Evolutionary conservation across 2,888 invertebrate species (phyloP).

Genomic region (Latrodectus elegans): DNA sequence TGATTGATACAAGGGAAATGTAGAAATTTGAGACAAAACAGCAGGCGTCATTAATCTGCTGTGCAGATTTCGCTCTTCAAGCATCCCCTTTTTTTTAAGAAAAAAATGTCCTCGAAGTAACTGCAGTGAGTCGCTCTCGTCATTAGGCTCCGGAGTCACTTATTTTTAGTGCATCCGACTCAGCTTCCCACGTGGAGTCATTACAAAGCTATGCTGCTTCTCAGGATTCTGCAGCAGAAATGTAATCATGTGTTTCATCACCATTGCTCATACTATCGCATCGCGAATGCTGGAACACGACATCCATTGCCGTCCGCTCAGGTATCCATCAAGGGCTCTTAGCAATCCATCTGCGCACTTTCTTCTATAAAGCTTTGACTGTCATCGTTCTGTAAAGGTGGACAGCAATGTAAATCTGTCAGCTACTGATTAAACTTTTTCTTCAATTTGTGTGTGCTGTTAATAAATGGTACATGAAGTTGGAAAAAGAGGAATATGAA

Average conservation of each 20-base stretch:
- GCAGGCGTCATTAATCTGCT: too few species aligned
- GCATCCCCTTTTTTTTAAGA: not conserved
- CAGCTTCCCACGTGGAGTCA: constrained; percentile 29
- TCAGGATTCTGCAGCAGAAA: constrained; percentile 51
- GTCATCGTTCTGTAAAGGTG: too few species aligned
- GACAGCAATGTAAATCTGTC: too few species aligned
- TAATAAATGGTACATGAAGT: too few species aligned
- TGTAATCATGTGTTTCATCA: constrained; percentile 65
- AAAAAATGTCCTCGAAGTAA: not conserved
- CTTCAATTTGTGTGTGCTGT: too few species aligned
- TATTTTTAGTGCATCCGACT: not conserved
- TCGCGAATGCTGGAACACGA: constrained; percentile 16
- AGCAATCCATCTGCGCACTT: too few species aligned
- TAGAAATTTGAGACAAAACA: too few species aligned
- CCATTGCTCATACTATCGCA: constrained; percentile 59
- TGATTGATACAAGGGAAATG: too few species aligned
- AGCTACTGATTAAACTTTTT: too few species aligned
- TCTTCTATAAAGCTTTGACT: too few species aligned
- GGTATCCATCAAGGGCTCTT: not conserved
- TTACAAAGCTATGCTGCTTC: constrained; percentile 53
- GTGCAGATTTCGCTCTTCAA: not conserved
- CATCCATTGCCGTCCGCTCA: constrained; percentile 17
- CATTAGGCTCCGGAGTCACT: not conserved
- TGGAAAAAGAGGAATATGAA: too few species aligned
- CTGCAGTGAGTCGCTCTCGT: not conserved